Base-by-base conservation (phyloP, 2,888 invertebrate genomes). In the Muschampia plurimacula region DNA sequence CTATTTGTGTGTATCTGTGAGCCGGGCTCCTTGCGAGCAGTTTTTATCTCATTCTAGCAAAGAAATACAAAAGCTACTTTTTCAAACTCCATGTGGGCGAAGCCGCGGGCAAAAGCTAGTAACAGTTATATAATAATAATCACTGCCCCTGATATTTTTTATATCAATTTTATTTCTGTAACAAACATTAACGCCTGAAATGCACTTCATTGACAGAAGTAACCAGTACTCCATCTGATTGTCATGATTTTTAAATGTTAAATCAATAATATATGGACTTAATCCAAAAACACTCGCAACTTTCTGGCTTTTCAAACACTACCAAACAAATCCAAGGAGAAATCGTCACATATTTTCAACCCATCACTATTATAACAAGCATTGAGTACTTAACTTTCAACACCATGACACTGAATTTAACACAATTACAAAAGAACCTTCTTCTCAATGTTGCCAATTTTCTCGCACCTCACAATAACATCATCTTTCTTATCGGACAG, bases 401-500 rank as follows among this genome's bases (percentile, higher is more conserved):
- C 22, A 55, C 22, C 10, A 10, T 55, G 32, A 2, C 32, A 32
- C 13, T 36, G 10, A 63, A 41, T 36, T 36, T 60, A 52, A 66
- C 36, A 74, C 78, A 77, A 63, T 83, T 89, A 92, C 83, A 92
- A 82, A 76, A 91, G 82, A 69, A 80, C 81, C 67, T 84, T 83
- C 74, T 83, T 83, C n/a, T 83, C 82, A 8, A 77, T 74, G 67
- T 76, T 76, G 55, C 77, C 62, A 39, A 60, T 79, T 67, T 79
- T 81, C 57, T 81, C 81, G 60, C 80, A 81, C 15, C 77, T 75
- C 0, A 81, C 71, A 12, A 89, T 77, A 13, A 90, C 84, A 60
- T 90, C 88, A 28, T 90, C 89, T 0, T 79, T 80, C 13, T 86
- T 84, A 2, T 78, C 81, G 15, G 84, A 85, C 77, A 93, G 79